Evolutionary conservation across 2,888 invertebrate genomes (phyloP).

Genomic region (Lumbricus terrestris): DNA sequence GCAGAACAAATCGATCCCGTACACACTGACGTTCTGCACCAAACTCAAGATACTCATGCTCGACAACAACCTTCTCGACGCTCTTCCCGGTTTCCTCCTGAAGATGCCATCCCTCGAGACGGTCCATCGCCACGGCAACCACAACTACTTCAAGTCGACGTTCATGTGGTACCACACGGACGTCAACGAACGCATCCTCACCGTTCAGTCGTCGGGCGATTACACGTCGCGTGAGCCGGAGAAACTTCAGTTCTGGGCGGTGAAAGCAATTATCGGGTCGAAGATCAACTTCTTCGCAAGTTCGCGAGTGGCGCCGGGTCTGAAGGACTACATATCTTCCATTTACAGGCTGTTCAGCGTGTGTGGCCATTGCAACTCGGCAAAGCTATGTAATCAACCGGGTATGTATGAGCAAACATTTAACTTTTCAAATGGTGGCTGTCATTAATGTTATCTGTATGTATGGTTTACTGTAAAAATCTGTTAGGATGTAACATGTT

Average conservation of each 20-base stretch:
- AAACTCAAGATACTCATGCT: conserved; percentile 57
- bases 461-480: too few relatives aligned
- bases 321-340: conserved; percentile 59
- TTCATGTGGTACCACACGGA: conserved; percentile 63
- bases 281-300: conserved; percentile 59
- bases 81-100: conserved; percentile 61
- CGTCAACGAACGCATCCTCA: conserved; percentile 59
- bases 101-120: conserved; percentile 58
- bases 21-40: conserved; percentile 59
- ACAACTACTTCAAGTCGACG: conserved; percentile 62
- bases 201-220: conserved; percentile 29
- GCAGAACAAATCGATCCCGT: conserved; percentile 60
- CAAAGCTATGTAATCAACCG: conserved; percentile 49
- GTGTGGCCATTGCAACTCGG: conserved; percentile 57
- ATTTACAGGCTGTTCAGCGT: conserved; percentile 59
- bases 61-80: conserved; percentile 62
- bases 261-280: conserved; percentile 56
- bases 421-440: not conserved
- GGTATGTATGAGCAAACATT: conserved; percentile 44
- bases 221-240: conserved; percentile 39
- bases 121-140: conserved; percentile 63
- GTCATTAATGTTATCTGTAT: not conserved
- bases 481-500: too few relatives aligned
- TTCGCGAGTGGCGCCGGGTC: conserved; percentile 51
- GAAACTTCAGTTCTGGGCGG: conserved; percentile 56